Percentiles rank a stretch among this genome's conserved stretches.
Evolutionary conservation across 2,888 invertebrate species (phyloP).

Genomic region (Hirtodrosophila alboralis): DNA sequence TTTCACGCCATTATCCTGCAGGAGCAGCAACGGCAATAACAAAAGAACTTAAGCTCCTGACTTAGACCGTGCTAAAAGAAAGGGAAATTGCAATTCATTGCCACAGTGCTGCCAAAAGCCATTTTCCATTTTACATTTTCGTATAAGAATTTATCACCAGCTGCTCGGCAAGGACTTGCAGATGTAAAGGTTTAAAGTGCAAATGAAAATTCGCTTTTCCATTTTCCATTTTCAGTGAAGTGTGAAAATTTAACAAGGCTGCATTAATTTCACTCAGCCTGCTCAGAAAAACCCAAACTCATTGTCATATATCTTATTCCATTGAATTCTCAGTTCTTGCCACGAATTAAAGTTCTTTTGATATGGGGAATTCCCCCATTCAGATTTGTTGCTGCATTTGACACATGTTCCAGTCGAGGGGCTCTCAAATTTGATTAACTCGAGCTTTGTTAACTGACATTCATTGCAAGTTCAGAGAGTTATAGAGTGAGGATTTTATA

Average conservation of each 20-base stretch:
- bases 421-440: slow-evolving; percentile 38
- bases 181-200: slow-evolving; percentile 36
- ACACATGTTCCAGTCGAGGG: slow-evolving; percentile 38
- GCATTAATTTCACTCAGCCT: slow-evolving; percentile 50
- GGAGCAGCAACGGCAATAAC: slow-evolving; percentile 7
- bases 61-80: slow-evolving; percentile 24
- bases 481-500: slow-evolving; percentile 49
- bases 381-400: slow-evolving; percentile 31
- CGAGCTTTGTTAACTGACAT: slow-evolving; percentile 17
- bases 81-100: slow-evolving; percentile 62
- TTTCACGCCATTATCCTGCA: slow-evolving; percentile 42
- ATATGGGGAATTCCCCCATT: slow-evolving; percentile 4
- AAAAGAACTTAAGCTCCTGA: slow-evolving; percentile 6
- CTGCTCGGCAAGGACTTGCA: slow-evolving; percentile 23
- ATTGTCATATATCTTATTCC: slow-evolving; percentile 15
- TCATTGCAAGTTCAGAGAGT: neutral
- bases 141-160: slow-evolving; percentile 25
- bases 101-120: slow-evolving; percentile 25
- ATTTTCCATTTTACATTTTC: slow-evolving; percentile 38
- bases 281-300: slow-evolving; percentile 12
- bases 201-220: slow-evolving; percentile 35
- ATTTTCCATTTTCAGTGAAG: slow-evolving; percentile 24
- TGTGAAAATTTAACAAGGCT: slow-evolving; percentile 40
- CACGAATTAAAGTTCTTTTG: slow-evolving; percentile 5
- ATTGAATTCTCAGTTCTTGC: slow-evolving; percentile 23